Conservation (phyloP, 2,797 vertebrate species). For the Salarias fasciatus region DNA sequence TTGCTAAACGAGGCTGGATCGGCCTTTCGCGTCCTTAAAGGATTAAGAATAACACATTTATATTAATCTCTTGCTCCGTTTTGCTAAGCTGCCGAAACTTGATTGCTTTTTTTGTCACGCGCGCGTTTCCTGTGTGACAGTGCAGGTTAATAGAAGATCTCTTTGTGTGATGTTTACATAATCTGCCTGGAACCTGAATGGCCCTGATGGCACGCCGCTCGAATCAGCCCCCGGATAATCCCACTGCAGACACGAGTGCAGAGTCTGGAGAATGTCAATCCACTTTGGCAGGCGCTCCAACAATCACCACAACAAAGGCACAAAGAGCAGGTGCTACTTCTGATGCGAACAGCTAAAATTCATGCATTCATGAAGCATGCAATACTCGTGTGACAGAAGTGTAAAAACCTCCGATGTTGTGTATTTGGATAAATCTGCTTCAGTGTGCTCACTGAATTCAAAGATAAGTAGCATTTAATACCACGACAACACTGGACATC, state of each 20-base stretch:
- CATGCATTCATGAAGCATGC: too few relatives aligned
- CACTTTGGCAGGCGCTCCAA: slow-evolving; percentile 34
- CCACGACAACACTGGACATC: too few relatives aligned
- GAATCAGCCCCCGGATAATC: slow-evolving; percentile 29
- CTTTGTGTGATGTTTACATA: slow-evolving; percentile 41
- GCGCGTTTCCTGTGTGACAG: slow-evolving; percentile 29
- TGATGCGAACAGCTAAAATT: not conserved
- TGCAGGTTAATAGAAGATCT: slow-evolving; percentile 46
- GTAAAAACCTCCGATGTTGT: too few relatives aligned
- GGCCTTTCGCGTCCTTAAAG: slow-evolving; percentile 27
- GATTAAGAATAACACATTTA: slow-evolving; percentile 35
- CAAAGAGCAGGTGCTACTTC: not conserved
- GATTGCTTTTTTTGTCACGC: slow-evolving; percentile 39
- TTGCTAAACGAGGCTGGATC: slow-evolving; percentile 1
- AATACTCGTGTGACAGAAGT: too few relatives aligned
- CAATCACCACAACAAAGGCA: slow-evolving; percentile 27
- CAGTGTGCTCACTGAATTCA: too few relatives aligned
- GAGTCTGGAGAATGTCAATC: slow-evolving; percentile 52
- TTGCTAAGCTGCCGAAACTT: slow-evolving; percentile 26
- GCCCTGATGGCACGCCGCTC: not conserved
- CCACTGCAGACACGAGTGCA: slow-evolving; percentile 30
- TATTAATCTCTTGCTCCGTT: slow-evolving; percentile 24
- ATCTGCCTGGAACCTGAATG: slow-evolving; percentile 44
- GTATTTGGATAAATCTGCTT: too few relatives aligned
- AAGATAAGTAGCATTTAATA: too few relatives aligned